phyloP scores from a whole-genome alignment of 1,140 invertebrate species.

The Pachyrhynchus sulphureomaculatus region DNA sequence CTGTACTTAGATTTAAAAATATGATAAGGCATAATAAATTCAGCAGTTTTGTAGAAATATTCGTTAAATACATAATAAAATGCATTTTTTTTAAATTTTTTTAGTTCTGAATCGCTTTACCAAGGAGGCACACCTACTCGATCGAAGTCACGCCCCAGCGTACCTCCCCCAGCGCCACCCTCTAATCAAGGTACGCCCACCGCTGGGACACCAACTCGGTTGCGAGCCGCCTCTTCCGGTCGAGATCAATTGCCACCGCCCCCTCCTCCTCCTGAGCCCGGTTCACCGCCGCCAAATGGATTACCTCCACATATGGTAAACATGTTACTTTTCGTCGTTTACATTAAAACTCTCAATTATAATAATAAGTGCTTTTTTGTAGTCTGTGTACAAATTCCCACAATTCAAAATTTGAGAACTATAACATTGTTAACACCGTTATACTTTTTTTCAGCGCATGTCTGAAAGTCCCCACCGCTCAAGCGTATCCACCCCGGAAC shows the following conservation, averaged over 20 bases:
- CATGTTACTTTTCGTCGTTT: no score
- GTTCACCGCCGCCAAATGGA: slow-evolving; percentile 55
- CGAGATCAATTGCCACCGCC: slow-evolving; percentile 79
- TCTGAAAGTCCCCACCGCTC: slow-evolving; percentile 26
- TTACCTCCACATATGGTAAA: slow-evolving; percentile 54
- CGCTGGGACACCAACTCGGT: slow-evolving; percentile 69
- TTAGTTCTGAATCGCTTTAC: slow-evolving; percentile 51
- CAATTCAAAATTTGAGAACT: no score
- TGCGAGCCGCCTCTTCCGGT: slow-evolving; percentile 65
- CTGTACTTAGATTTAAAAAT: no score
- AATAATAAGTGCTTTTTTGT: no score
- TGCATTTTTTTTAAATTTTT: no score
- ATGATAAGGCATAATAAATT: no score
- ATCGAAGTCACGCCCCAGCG: slow-evolving; percentile 70
- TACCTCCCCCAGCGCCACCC: slow-evolving; percentile 84
- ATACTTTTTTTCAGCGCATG: slow-evolving; percentile 18
- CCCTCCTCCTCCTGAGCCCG: slow-evolving; percentile 74
- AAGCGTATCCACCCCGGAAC: slow-evolving; percentile 27
- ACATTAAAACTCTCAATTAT: no score
- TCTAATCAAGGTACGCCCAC: slow-evolving; percentile 70
- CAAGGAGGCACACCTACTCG: slow-evolving; percentile 58
- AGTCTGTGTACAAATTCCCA: background rate
- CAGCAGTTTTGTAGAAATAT: no score
- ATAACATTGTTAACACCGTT: no score
- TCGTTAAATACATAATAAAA: no score